Evolutionary conservation across 1,140 invertebrate genomes (phyloP).

Genomic region (Sycobia sp.): DNA sequence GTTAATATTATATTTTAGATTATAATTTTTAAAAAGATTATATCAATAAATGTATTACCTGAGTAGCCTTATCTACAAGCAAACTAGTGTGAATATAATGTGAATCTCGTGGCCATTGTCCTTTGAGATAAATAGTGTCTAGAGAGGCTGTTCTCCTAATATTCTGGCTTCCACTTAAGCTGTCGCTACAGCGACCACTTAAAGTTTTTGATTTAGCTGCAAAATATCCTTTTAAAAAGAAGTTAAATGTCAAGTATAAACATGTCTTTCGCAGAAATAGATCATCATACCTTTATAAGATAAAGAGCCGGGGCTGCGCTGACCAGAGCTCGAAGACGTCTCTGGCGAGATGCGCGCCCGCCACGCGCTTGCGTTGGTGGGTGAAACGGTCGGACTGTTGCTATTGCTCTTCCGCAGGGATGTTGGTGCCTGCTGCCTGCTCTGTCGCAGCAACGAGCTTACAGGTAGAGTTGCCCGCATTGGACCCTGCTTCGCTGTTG

Average conservation of each 20-base stretch:
- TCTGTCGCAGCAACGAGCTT: slow-evolving; percentile 71
- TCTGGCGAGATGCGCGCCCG: slow-evolving; percentile 70
- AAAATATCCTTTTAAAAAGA: slow-evolving; percentile 39
- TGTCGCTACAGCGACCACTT: slow-evolving; percentile 57
- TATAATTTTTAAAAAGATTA: background rate
- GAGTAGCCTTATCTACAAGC: slow-evolving; percentile 78
- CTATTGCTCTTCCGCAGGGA: slow-evolving; percentile 61
- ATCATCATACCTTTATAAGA: slow-evolving; percentile 69
- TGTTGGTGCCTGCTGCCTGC: slow-evolving; percentile 46
- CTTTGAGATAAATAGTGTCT: slow-evolving; percentile 77
- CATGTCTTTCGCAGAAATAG: background rate
- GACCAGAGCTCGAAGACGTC: slow-evolving; percentile 69
- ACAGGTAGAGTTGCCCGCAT: slow-evolving; percentile 76
- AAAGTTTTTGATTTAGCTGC: slow-evolving; percentile 69
- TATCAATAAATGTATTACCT: slow-evolving; percentile 58
- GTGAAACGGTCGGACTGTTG: slow-evolving; percentile 70
- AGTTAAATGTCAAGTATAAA: too few relatives aligned
- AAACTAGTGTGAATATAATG: slow-evolving; percentile 70
- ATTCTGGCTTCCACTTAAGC: slow-evolving; percentile 61
- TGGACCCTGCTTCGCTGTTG: slow-evolving; percentile 71
- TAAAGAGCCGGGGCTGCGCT: slow-evolving; percentile 73
- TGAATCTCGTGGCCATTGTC: slow-evolving; percentile 75
- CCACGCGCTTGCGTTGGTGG: slow-evolving; percentile 66
- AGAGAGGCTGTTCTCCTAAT: slow-evolving; percentile 77
- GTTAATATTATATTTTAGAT: background rate